A percentile compares a stretch with the other conserved stretches of the same genome.
Evolutionary conservation across 1,140 invertebrate species (phyloP).

Genomic region (Micrasema minimum): DNA sequence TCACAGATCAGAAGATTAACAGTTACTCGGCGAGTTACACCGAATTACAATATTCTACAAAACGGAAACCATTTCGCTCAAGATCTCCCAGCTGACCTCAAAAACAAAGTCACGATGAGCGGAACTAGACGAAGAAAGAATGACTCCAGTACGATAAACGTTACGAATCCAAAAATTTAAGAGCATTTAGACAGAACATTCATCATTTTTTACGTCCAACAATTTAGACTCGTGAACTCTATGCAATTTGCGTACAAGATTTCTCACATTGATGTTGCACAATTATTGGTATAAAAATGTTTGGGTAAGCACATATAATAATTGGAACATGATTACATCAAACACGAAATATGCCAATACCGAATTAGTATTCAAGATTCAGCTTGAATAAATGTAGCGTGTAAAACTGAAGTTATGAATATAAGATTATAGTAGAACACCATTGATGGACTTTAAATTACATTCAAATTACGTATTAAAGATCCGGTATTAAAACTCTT

Average conservation of each 20-base stretch:
- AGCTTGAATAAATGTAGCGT: too few relatives aligned
- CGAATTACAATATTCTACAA: constrained; percentile 5
- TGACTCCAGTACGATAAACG: not conserved
- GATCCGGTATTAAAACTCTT: constrained; percentile 6
- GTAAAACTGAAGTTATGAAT: not conserved
- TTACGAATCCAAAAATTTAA: not conserved
- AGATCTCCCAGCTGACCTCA: constrained; percentile 19
- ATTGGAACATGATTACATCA: too few relatives aligned
- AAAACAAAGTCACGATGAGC: constrained; percentile 14
- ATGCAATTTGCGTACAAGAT: too few relatives aligned
- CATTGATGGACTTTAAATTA: constrained; percentile 28
- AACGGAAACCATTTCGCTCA: constrained; percentile 11
- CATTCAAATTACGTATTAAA: constrained; percentile 12
- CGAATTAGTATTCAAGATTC: too few relatives aligned
- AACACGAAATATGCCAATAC: too few relatives aligned
- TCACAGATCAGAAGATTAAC: not conserved
- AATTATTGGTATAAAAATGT: too few relatives aligned
- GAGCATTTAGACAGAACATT: too few relatives aligned
- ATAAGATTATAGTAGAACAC: not conserved
- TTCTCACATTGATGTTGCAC: too few relatives aligned
- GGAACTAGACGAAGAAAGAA: constrained; percentile 2
- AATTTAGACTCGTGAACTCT: too few relatives aligned
- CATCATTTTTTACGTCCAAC: too few relatives aligned
- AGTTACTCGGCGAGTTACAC: constrained; percentile 7
- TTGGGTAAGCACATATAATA: too few relatives aligned